Conservation (phyloP, 2,113 vertebrate species). For the Heptranchias perlo region DNA sequence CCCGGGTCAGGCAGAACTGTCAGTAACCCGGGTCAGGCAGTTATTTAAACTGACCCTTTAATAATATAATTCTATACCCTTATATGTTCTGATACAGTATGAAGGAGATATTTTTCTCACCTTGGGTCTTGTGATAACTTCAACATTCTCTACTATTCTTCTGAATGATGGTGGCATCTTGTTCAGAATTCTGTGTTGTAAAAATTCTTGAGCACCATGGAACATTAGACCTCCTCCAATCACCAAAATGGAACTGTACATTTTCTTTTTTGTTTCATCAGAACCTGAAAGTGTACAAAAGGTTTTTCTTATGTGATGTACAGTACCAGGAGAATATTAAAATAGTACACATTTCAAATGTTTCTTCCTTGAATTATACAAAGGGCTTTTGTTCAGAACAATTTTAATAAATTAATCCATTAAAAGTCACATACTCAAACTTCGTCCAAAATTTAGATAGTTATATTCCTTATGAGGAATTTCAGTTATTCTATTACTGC, state of each 20-base stretch:
- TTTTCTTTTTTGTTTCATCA: slow-evolving; percentile 96
- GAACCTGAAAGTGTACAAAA: slow-evolving; percentile 65
- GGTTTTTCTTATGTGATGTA: neutral
- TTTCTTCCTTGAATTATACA: neutral
- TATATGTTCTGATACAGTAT: neutral
- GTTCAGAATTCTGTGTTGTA: slow-evolving; percentile 94
- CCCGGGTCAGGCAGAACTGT: neutral
- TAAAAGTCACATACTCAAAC: neutral
- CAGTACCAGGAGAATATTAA: neutral
- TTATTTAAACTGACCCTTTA: neutral
- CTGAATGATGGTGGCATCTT: slow-evolving; percentile 98
- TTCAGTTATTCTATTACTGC: neutral
- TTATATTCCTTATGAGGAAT: neutral
- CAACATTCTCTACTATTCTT: slow-evolving; percentile 89
- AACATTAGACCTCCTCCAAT: slow-evolving; percentile 95
- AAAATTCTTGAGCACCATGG: slow-evolving; percentile 87
- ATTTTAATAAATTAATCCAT: neutral
- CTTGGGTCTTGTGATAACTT: slow-evolving; percentile 94
- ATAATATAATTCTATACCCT: neutral
- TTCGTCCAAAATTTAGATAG: neutral
- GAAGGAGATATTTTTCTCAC: slow-evolving; percentile 50
- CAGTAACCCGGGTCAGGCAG: neutral
- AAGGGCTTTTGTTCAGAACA: neutral
- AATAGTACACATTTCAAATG: neutral
- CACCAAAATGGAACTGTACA: slow-evolving; percentile 96